A percentile compares a stretch with the other conserved stretches of the same genome.
phyloP scores from a whole-genome alignment of 2,888 invertebrate species.

The Clusia tigrina region DNA sequence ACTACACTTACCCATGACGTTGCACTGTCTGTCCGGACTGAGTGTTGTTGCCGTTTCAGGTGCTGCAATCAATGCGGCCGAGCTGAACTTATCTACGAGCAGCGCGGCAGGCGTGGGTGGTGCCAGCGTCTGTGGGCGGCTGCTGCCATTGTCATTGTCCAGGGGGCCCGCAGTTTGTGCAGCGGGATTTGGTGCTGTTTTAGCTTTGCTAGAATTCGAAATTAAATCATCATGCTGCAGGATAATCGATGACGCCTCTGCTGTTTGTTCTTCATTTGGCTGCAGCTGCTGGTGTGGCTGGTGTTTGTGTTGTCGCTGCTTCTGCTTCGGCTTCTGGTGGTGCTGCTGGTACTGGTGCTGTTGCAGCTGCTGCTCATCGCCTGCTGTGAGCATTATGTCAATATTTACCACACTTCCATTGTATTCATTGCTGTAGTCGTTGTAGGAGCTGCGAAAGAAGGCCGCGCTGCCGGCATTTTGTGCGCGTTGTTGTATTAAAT shows the following conservation, averaged over 20 bases:
- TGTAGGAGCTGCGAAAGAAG: slow-evolving; percentile 60
- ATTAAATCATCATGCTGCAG: slow-evolving; percentile 53
- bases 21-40: slow-evolving; percentile 46
- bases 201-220: slow-evolving; percentile 49
- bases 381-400: slow-evolving; percentile 61
- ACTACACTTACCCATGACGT: slow-evolving; percentile 50
- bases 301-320: slow-evolving; percentile 38
- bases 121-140: slow-evolving; percentile 6
- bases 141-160: slow-evolving; percentile 35
- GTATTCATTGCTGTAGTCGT: slow-evolving; percentile 59
- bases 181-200: slow-evolving; percentile 29
- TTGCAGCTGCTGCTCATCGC: slow-evolving; percentile 48
- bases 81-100: not conserved
- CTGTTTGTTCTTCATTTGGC: not conserved
- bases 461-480: slow-evolving; percentile 26
- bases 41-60: slow-evolving; percentile 25
- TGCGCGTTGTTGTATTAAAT: slow-evolving; percentile 24
- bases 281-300: slow-evolving; percentile 30
- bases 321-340: slow-evolving; percentile 20
- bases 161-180: slow-evolving; percentile 22
- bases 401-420: slow-evolving; percentile 60
- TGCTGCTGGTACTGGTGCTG: slow-evolving; percentile 27
- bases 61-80: slow-evolving; percentile 28
- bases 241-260: slow-evolving; percentile 30
- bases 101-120: slow-evolving; percentile 8